Percentiles rank a stretch among this genome's conserved stretches.
phyloP scores from a whole-genome alignment of 2,888 invertebrate genomes.

The Penaeus monodon region DNA sequence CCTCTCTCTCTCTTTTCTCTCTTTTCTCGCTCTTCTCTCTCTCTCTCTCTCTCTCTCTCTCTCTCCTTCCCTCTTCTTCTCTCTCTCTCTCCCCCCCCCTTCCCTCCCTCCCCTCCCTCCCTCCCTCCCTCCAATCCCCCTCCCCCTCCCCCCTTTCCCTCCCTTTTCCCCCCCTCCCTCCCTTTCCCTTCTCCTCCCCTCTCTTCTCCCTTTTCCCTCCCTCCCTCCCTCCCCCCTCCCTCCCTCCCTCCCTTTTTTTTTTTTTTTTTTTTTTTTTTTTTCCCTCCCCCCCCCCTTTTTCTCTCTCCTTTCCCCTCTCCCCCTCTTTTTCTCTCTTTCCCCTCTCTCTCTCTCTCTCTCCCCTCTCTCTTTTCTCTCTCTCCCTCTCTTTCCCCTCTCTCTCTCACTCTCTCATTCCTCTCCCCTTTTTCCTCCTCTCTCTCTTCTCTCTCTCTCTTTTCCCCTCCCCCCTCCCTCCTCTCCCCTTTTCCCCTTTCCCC shows the following conservation, averaged over 20 bases:
- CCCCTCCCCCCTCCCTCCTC: background rate
- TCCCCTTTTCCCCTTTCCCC: background rate
- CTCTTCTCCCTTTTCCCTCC: background rate
- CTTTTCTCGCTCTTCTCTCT: background rate
- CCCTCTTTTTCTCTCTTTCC: background rate
- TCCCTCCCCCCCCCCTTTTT: background rate
- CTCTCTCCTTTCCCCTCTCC: background rate
- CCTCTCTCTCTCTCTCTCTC: slow-evolving; percentile 19
- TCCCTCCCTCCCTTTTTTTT: too few relatives aligned
- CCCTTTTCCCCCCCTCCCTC: too few relatives aligned
- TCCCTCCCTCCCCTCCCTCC: background rate
- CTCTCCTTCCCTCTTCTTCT: too few relatives aligned
- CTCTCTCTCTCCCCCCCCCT: background rate
- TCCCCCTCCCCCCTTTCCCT: too few relatives aligned
- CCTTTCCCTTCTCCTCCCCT: background rate
- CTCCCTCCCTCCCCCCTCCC: too few relatives aligned
- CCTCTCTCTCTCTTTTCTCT: too few relatives aligned
- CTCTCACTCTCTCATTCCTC: background rate
- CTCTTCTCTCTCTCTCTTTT: background rate
- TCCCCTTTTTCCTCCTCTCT: background rate
- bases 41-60: background rate
- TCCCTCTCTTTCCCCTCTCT: background rate
- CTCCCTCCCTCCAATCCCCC: too few relatives aligned
- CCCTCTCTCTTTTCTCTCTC: slow-evolving; percentile 22
- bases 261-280: background rate